Percentiles rank a stretch among this genome's conserved stretches.
Conservation (phyloP, 2,888 invertebrate genomes). For the Lasioglossum figueresi region DNA sequence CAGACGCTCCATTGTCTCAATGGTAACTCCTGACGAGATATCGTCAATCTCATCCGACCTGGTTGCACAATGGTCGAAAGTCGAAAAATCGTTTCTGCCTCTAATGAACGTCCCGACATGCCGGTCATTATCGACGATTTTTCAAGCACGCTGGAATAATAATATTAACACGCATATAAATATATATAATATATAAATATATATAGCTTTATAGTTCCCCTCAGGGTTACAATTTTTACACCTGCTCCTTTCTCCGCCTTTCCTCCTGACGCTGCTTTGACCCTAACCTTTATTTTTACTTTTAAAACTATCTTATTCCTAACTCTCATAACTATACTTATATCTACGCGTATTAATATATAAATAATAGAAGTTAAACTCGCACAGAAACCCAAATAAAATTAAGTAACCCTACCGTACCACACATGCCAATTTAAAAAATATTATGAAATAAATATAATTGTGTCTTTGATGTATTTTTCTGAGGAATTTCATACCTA, state of each 20-base stretch:
- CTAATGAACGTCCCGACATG: slow-evolving; percentile 47
- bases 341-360: too few relatives aligned
- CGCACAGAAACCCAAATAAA: neutral
- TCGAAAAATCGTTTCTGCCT: slow-evolving; percentile 31
- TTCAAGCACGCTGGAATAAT: neutral
- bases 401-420: neutral
- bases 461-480: neutral
- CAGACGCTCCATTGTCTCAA: slow-evolving; percentile 67
- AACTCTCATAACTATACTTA: too few relatives aligned
- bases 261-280: too few relatives aligned
- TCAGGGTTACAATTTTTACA: too few relatives aligned
- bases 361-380: neutral
- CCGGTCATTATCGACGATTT: slow-evolving; percentile 43
- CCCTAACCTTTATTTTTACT: too few relatives aligned
- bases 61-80: slow-evolving; percentile 65
- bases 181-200: too few relatives aligned
- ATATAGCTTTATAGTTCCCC: too few relatives aligned
- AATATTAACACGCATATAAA: too few relatives aligned
- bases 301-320: too few relatives aligned
- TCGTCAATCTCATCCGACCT: slow-evolving; percentile 62
- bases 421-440: neutral
- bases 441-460: neutral
- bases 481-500: too few relatives aligned
- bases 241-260: too few relatives aligned
- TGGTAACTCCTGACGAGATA: slow-evolving; percentile 66